phyloP scores from a whole-genome alignment of 2,797 vertebrate genomes.

The Todus mexicanus region DNA sequence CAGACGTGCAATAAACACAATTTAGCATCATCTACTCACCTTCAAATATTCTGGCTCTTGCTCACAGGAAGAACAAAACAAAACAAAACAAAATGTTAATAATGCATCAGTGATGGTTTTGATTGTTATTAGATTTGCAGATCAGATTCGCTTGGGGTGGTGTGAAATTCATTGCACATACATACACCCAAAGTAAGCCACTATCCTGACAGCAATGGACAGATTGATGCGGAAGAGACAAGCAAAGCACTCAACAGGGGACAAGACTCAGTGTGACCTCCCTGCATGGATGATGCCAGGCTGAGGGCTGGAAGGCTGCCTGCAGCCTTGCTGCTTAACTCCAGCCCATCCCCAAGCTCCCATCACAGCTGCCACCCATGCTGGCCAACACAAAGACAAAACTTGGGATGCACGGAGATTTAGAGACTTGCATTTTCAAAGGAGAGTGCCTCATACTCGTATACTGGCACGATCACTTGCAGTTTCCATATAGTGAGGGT shows the following conservation, averaged over 20 bases:
- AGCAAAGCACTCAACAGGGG: neutral
- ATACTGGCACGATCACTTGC: neutral
- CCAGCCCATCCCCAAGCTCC: neutral
- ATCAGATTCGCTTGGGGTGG: neutral
- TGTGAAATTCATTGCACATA: neutral
- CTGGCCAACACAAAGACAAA: neutral
- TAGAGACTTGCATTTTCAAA: neutral
- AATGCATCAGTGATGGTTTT: neutral
- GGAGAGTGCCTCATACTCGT: rapidly evolving
- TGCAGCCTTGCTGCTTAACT: neutral
- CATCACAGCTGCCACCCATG: neutral
- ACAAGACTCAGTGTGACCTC: neutral
- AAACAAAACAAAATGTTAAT: neutral
- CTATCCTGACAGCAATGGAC: neutral
- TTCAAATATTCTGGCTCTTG: neutral
- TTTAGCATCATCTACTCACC: neutral
- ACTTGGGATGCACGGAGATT: neutral
- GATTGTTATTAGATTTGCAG: neutral
- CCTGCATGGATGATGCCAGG: neutral
- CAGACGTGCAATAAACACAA: slow-evolving; percentile 24
- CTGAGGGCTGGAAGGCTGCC: neutral
- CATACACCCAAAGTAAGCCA: neutral
- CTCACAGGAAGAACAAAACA: neutral
- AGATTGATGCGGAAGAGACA: neutral
- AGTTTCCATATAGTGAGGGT: neutral